Evolutionary conservation across 2,888 invertebrate species (phyloP).

Genomic region (Epicampocera succincta): DNA sequence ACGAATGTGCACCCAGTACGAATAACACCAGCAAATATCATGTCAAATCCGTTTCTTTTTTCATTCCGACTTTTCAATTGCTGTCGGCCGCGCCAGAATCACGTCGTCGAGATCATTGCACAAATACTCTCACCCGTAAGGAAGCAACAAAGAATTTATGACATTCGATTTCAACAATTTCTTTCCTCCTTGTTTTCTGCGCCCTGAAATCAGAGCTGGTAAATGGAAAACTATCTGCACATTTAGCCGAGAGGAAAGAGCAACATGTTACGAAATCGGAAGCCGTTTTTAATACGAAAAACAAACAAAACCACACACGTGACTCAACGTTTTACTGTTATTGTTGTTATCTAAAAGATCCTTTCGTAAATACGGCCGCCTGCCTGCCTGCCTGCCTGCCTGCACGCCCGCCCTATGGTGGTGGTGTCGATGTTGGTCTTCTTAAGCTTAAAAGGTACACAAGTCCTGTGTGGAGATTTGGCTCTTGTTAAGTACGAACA

Average conservation of each 20-base stretch:
- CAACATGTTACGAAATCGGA: conserved; percentile 73
- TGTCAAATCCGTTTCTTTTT: conserved; percentile 11
- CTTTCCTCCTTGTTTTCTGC: background rate
- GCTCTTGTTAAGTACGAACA: conserved; percentile 15
- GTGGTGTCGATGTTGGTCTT: background rate
- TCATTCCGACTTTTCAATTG: background rate
- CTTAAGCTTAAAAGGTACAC: conserved; percentile 14
- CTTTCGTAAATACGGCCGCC: conserved; percentile 25
- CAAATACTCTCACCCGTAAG: background rate
- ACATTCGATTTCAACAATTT: conserved; percentile 29
- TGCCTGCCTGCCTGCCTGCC: background rate
- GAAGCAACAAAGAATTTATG: conserved; percentile 35
- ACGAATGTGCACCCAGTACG: background rate
- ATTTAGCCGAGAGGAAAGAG: conserved; percentile 68
- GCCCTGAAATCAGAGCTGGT: background rate
- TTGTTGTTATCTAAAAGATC: conserved; percentile 16
- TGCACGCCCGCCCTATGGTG: too few species aligned
- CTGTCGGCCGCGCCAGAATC: conserved; percentile 39
- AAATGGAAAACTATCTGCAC: background rate
- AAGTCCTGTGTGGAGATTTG: conserved; percentile 24
- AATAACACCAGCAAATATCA: conserved; percentile 32
- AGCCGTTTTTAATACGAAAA: conserved; percentile 77
- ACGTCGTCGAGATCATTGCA: conserved; percentile 54
- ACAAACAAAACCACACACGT: conserved; percentile 79
- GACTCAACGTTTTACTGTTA: conserved; percentile 70